Evolutionary conservation across 2,113 vertebrate species (phyloP), one percentile per base, ranked within the genome.

Genomic region (Channa maculata): DNA sequence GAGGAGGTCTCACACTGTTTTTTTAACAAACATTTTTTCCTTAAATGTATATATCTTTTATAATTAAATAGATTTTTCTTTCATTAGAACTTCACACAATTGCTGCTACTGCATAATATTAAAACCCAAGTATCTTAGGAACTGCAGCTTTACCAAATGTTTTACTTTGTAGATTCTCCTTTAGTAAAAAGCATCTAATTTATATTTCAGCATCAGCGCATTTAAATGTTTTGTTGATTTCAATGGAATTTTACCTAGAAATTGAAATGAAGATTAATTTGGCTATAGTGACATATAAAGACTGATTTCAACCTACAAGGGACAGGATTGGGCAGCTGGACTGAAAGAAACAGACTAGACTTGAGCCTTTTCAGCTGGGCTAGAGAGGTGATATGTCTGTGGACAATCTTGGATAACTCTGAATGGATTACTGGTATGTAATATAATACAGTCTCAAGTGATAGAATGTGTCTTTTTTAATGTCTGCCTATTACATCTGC

Each of bases 131-230:
- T 5, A 12, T 72, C 36, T 76, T 38, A 2, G 58, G 65, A 80
- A 37, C 33, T 37, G 44, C 55, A 67, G 65, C 46, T 77, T 79
- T 49, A 46, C 10, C 24, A 60, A 60, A 66, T 34, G 44, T 66
- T 82, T 59, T 45, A 3, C 24, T 24, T 24, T 24, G 24, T 24
- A 24, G n/a, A 60, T 34, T 45, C 24, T 63, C 33, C 49, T 66
- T 44, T 24, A 15, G 71, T 75, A 83, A 83, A 53, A 11, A 79
- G 59, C 34, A 13, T 45, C 44, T n/a, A 8, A 2, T 12, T 75
- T 75, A 36, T 72, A 64, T 67, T 83, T 71, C 51, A 79, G 11
- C 51, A 38, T 13, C 44, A 0, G 9, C 12, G n/a, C 41, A 33
- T 36, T 14, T 46, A 13, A 3, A 36, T 44, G 14, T 24, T 54